Percentiles rank a stretch among this genome's conserved stretches.
These are phyloP conservation scores for Chymomyza procnemis DNA, from an alignment of 2,888 invertebrate species.

Conservation along the genomic window DNA sequence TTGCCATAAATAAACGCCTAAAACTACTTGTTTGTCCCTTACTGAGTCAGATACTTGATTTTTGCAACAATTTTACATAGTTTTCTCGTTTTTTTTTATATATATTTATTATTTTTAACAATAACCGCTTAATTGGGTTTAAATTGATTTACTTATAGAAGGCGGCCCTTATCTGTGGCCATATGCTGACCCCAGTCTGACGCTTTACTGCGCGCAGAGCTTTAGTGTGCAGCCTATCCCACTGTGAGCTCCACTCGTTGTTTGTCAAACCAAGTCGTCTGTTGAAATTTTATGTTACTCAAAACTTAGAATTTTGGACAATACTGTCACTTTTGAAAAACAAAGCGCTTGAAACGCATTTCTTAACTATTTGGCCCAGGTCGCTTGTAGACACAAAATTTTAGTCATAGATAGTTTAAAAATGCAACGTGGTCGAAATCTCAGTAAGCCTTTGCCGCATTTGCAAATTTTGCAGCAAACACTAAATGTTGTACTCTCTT, in stretches of 20 bases:
- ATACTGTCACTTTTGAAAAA: constrained; percentile 9
- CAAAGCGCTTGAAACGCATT: neutral
- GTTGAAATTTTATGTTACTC: neutral
- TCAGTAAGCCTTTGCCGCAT: constrained; percentile 24
- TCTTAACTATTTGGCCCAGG: constrained; percentile 19
- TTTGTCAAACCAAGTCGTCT: constrained; percentile 4
- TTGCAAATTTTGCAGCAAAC: too few species aligned
- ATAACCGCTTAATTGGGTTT: constrained; percentile 1
- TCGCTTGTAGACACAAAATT: constrained; percentile 39
- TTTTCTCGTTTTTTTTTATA: constrained; percentile 7
- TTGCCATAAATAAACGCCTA: constrained; percentile 1
- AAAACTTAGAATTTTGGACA: constrained; percentile 20
- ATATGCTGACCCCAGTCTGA: constrained; percentile 32
- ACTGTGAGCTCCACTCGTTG: neutral
- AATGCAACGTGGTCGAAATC: constrained; percentile 41
- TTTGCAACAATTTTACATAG: constrained; percentile 25
- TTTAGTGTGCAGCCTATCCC: constrained; percentile 45
- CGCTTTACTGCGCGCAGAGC: constrained; percentile 51
- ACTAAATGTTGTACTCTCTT: neutral
- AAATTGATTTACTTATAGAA: constrained; percentile 74
- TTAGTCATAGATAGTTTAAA: constrained; percentile 23
- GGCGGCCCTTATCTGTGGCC: constrained; percentile 39
- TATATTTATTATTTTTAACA: constrained; percentile 2
- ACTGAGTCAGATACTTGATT: constrained; percentile 65
- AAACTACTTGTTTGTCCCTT: constrained; percentile 67